phyloP scores from a whole-genome alignment of 2,888 invertebrate genomes.

The Scaptomyza reducta region DNA sequence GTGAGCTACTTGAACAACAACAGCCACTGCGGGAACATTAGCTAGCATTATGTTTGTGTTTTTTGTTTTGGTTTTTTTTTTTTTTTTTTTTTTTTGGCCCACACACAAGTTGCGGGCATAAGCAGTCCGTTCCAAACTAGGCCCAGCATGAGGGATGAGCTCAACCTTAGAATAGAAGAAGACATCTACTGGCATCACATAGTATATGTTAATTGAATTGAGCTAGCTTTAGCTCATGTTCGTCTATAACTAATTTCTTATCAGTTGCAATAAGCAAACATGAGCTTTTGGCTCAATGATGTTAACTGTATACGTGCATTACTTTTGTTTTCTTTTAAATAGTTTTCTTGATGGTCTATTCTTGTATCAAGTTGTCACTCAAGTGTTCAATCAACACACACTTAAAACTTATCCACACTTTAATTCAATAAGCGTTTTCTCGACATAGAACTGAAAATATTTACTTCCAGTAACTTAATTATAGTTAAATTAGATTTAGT shows the following conservation, averaged over 20 bases:
- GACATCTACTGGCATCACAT: background rate
- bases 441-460: background rate
- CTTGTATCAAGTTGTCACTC: too few relatives aligned
- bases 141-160: slow-evolving; percentile 19
- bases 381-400: too few relatives aligned
- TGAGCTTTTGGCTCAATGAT: too few relatives aligned
- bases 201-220: background rate
- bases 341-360: too few relatives aligned
- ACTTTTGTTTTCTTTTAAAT: too few relatives aligned
- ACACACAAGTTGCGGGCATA: slow-evolving; percentile 29
- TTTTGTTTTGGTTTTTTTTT: background rate
- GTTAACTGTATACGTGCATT: too few relatives aligned
- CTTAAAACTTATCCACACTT: too few relatives aligned
- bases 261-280: background rate
- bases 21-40: slow-evolving; percentile 7
- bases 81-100: slow-evolving; percentile 9
- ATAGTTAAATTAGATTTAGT: background rate
- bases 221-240: too few relatives aligned
- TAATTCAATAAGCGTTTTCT: too few relatives aligned
- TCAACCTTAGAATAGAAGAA: slow-evolving; percentile 6
- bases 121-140: slow-evolving; percentile 10
- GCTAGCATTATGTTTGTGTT: background rate
- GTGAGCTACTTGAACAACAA: slow-evolving; percentile 60
- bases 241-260: background rate
- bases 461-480: background rate